Evolutionary conservation across 1,140 invertebrate genomes (phyloP).

Genomic region (Sycobia sp.): DNA sequence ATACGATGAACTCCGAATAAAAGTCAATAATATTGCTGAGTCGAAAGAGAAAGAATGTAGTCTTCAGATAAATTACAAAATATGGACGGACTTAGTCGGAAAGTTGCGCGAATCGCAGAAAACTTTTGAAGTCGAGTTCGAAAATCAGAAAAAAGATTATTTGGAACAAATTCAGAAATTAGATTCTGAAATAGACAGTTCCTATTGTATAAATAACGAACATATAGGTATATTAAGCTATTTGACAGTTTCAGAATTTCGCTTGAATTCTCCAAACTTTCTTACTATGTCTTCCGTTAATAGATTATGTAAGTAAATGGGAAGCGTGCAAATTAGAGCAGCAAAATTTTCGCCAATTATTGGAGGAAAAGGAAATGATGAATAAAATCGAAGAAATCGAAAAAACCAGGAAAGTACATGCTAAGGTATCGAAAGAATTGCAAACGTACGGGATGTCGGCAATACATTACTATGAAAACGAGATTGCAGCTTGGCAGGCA

Average conservation of each 20-base stretch:
- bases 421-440: constrained; percentile 39
- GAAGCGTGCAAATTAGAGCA: constrained; percentile 28
- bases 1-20: constrained; percentile 42
- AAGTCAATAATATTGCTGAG: constrained; percentile 42
- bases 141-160: not conserved
- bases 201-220: constrained; percentile 22
- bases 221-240: constrained; percentile 32
- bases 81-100: constrained; percentile 31
- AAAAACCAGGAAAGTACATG: constrained; percentile 9
- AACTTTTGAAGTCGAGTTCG: constrained; percentile 1
- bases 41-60: constrained; percentile 36
- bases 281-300: not conserved
- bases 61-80: constrained; percentile 42
- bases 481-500: constrained; percentile 42
- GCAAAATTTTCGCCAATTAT: not conserved
- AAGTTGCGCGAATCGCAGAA: not conserved
- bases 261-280: no score
- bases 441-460: constrained; percentile 33
- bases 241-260: not conserved
- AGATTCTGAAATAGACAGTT: not conserved
- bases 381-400: constrained; percentile 22
- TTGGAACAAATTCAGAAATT: not conserved
- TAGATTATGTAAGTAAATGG: constrained; percentile 20
- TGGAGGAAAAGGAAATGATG: not conserved
- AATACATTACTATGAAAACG: constrained; percentile 39